These are phyloP conservation scores for Lophius piscatorius DNA, from an alignment of 2,113 vertebrate species.

Conservation along the genomic window DNA sequence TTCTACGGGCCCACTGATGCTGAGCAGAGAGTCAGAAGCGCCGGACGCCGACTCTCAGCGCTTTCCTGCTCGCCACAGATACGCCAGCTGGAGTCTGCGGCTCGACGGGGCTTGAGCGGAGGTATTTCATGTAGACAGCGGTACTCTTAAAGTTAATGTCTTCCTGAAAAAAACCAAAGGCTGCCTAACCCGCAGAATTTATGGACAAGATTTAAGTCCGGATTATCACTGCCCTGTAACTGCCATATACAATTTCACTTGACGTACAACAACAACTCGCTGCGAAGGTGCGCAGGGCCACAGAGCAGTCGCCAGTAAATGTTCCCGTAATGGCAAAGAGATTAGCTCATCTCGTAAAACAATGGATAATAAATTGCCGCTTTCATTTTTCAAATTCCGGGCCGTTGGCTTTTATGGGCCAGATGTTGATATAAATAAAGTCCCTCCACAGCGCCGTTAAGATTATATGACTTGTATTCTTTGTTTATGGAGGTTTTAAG, in stretches of 20 bases:
- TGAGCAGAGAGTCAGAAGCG: constrained; percentile 1
- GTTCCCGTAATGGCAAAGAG: constrained; percentile 42
- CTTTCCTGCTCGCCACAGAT: constrained; percentile 15
- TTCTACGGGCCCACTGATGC: constrained; percentile 7
- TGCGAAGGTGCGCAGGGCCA: constrained; percentile 25
- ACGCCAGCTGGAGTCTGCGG: constrained; percentile 23
- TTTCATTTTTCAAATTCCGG: constrained; percentile 63
- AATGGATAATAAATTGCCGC: constrained; percentile 66
- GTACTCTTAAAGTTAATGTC: constrained; percentile 52
- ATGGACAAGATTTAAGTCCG: constrained; percentile 56
- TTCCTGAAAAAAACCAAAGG: constrained; percentile 30
- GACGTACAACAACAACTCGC: constrained; percentile 38
- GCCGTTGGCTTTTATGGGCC: constrained; percentile 58
- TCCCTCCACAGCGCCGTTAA: constrained; percentile 42
- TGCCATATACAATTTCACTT: constrained; percentile 35
- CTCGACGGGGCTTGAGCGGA: constrained; percentile 33
- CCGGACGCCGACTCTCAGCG: background rate
- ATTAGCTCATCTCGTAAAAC: constrained; percentile 69
- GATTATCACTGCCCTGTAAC: constrained; percentile 55
- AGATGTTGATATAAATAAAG: constrained; percentile 62
- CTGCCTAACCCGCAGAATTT: constrained; percentile 54
- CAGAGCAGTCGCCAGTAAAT: constrained; percentile 41
- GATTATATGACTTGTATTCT: constrained; percentile 57
- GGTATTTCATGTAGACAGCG: constrained; percentile 43
- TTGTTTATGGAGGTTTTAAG: constrained; percentile 48